phyloP scores from a whole-genome alignment of 1,140 invertebrate species.

The Drosophila leontia region DNA sequence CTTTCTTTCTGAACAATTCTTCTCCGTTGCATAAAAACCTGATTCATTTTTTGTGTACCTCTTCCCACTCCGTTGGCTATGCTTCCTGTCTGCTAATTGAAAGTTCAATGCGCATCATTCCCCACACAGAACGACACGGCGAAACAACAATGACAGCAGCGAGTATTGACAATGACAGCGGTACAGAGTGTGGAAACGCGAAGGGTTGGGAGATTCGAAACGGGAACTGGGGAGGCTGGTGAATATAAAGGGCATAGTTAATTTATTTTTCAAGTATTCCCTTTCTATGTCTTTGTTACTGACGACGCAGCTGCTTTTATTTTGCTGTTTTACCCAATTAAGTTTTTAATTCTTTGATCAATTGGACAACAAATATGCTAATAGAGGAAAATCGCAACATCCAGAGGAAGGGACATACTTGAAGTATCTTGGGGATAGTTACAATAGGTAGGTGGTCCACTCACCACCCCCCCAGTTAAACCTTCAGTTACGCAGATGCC shows the following conservation, averaged over 20 bases:
- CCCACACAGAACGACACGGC: slow-evolving; percentile 30
- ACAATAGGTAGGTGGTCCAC: neutral
- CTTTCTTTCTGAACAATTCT: slow-evolving; percentile 30
- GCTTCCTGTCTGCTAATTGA: slow-evolving; percentile 63
- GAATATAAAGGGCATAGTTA: slow-evolving; percentile 46
- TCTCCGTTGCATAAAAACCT: slow-evolving; percentile 17
- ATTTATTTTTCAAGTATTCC: slow-evolving; percentile 56
- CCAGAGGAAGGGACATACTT: neutral
- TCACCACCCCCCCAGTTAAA: too few relatives aligned
- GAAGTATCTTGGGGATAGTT: neutral
- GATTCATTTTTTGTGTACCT: slow-evolving; percentile 17
- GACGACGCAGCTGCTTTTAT: slow-evolving; percentile 5
- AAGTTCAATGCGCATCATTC: slow-evolving; percentile 75
- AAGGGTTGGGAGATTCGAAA: slow-evolving; percentile 1
- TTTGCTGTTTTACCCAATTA: slow-evolving; percentile 46
- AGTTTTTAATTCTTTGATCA: slow-evolving; percentile 68
- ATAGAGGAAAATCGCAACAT: slow-evolving; percentile 12
- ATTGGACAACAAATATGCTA: slow-evolving; percentile 65
- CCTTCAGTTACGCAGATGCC: neutral
- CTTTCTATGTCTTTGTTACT: slow-evolving; percentile 17
- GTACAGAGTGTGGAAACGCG: slow-evolving; percentile 21
- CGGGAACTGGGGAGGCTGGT: neutral
- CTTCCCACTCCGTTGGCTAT: neutral
- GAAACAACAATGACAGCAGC: slow-evolving; percentile 28
- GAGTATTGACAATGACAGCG: slow-evolving; percentile 63